Base-by-base conservation (phyloP, 1,140 invertebrate species). In the Scaptomyza graminum region DNA sequence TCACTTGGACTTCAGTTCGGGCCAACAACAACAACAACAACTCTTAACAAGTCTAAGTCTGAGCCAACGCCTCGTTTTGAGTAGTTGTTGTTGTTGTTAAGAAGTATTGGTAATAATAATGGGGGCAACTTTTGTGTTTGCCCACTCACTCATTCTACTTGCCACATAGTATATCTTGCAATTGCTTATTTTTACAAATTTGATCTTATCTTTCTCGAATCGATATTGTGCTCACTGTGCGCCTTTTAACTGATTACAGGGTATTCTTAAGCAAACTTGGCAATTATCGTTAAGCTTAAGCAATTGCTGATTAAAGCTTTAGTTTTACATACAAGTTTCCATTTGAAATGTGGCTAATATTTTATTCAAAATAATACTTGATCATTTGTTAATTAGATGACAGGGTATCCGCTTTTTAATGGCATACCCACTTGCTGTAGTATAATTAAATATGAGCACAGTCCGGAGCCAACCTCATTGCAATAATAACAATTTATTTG, bases 401-500 rank as follows among this genome's bases (percentile, higher is more conserved):
- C 37, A 37, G 52, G 68, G 46, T 71, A 59, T 64, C 18, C 28
- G 0, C 0, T 2, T 7, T 13, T 34, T 43, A 47, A 18, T 28
- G 12, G 4, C 9, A 15, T 9, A 8, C 6, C 11, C 16, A 13
- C 34, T 44, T 15, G 25, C 16, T 31, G 41, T 54, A 65, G 54
- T 69, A 87, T 81, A 87, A 84, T 84, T 81, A 84, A 81, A 80
- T 74, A 74, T 74, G 69, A 77, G 68, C 81, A 81, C 77, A 70
- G 79, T 55, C 59, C 61, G 69, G 68, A 51, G 62, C 64, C 56
- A 87, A 46, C 43, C 61, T 74, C 77, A 87, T 81, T 61, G 62
- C 74, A 81, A 74, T 85, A 87, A 85, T 85, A 81, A 81, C 66
- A 81, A 81, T 77, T 87, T 74, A 80, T 84, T 85, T 52, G 72